Conservation (phyloP, 37 sponge, comb jelly and placozoan genomes). For the Axinella damicornis region DNA sequence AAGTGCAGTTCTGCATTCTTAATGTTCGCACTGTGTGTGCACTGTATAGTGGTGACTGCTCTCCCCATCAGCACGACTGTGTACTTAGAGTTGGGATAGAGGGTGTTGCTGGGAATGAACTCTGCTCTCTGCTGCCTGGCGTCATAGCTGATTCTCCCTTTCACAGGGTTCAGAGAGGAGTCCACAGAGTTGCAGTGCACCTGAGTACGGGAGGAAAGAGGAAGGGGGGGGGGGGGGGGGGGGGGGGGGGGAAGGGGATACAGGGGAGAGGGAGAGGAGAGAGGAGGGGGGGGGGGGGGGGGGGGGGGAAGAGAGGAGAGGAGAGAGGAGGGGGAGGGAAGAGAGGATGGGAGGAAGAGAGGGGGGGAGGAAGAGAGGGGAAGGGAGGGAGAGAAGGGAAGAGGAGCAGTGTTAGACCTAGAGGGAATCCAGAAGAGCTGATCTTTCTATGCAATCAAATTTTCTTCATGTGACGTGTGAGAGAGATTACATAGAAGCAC, state of each 20-base stretch:
- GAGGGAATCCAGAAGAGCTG: too few relatives aligned
- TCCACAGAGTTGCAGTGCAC: constrained; percentile 56
- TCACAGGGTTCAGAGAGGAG: constrained; percentile 50
- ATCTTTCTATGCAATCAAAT: too few relatives aligned
- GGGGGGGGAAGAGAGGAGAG: background rate
- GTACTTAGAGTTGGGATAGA: constrained; percentile 69
- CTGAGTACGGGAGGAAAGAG: constrained; percentile 2
- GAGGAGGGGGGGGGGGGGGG: background rate
- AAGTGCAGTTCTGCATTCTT: constrained; percentile 56
- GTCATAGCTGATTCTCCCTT: constrained; percentile 62
- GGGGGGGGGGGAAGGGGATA: background rate
- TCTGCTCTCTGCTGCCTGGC: constrained; percentile 59
- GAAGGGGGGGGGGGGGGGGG: constrained; percentile 8
- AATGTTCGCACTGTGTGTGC: constrained; percentile 54
- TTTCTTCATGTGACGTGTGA: too few relatives aligned
- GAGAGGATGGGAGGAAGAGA: background rate
- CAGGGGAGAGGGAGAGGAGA: background rate
- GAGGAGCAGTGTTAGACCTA: background rate
- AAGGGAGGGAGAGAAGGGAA: background rate
- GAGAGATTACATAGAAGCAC: too few relatives aligned
- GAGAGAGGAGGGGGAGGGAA: background rate
- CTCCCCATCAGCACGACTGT: constrained; percentile 49
- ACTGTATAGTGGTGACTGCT: constrained; percentile 64
- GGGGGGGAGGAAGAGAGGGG: background rate
- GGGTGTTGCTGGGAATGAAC: constrained; percentile 68